Conservation (phyloP, 2,888 invertebrate species). For the Blastobasis adustella region DNA sequence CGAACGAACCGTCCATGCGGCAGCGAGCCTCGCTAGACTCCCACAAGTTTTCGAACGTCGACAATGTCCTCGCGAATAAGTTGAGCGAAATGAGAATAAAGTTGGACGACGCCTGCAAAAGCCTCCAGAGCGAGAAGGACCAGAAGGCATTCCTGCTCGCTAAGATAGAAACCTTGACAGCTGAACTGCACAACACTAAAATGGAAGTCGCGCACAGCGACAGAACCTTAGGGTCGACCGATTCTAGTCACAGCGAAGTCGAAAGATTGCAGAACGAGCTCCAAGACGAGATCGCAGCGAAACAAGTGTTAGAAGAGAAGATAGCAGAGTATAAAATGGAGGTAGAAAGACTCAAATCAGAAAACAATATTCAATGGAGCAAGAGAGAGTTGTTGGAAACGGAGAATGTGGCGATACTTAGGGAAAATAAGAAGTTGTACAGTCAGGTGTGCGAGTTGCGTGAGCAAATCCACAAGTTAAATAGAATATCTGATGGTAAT, state of each 20-base stretch:
- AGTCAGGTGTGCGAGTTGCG: constrained; percentile 62
- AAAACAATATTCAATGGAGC: constrained; percentile 96
- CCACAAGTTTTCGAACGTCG: constrained; percentile 62
- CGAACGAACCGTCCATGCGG: constrained; percentile 43
- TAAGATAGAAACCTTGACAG: constrained; percentile 54
- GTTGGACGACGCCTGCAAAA: constrained; percentile 56
- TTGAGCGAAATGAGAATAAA: constrained; percentile 50
- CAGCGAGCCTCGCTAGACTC: constrained; percentile 64
- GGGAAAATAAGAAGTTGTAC: constrained; percentile 90
- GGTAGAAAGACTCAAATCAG: constrained; percentile 90
- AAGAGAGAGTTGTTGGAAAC: constrained; percentile 92
- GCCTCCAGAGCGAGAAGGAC: constrained; percentile 57
- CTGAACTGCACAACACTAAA: constrained; percentile 56
- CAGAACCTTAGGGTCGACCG: constrained; percentile 59
- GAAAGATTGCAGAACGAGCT: constrained; percentile 62
- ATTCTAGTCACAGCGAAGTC: constrained; percentile 65
- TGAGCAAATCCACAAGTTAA: constrained; percentile 64
- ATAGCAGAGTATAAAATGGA: constrained; percentile 68
- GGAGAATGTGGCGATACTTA: constrained; percentile 88
- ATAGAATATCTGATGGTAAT: constrained; percentile 61
- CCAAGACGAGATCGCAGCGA: constrained; percentile 63
- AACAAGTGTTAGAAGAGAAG: constrained; percentile 63
- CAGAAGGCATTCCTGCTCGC: constrained; percentile 55
- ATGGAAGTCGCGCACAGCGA: constrained; percentile 54
- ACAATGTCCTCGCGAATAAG: constrained; percentile 58